Evolutionary conservation across 2,113 vertebrate genomes (phyloP), one percentile per base, ranked within the genome.

Genomic region (Emydura subglobosa): DNA sequence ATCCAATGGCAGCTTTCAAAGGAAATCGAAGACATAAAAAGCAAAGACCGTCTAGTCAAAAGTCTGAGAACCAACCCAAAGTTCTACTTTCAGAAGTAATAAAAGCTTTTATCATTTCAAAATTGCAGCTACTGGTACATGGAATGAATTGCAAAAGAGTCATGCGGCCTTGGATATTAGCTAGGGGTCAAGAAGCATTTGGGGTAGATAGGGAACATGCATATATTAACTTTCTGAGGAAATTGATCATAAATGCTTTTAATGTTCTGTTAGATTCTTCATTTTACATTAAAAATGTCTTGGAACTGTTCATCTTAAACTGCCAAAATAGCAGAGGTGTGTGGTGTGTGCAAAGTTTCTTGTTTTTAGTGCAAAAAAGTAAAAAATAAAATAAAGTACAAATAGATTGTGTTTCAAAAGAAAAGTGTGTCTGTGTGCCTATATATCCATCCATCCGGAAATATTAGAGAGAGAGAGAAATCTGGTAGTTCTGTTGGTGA

Each of bases 171-270:
- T 21, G 17, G 86, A 31, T 61, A 50, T 90, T 72, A 84, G 76
- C 1, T 83, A 86, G 81, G 61, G 78, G 49, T 89, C 42, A 5
- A 51, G 79, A 89, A 83, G 31, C 74, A 24, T 91, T 89, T 84
- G 12, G 29, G 65, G 65, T 11, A 47, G 34, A 68, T 83, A 78
- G 78, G 22, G 3, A 78, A 57, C 53, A 83, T 29, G 72, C 4
- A n/a, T 10, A 1, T 72, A 87, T 93, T 94, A 92, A 90, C 90
- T 94, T 97, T 94, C 89, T 93, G 95, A 91, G 87, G 93, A 95
- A 86, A 0, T 4, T 27, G 16, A 25, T 93, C 91, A 47, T 78
- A 25, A 78, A 78, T 25, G 22, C 42, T 78, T 78, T 25, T 47
- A 95, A 95, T 95, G 84, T 91, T 89, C 89, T 93, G 10, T 96